phyloP scores from a whole-genome alignment of 2,113 vertebrate genomes.

The Halichoerus grypus region DNA sequence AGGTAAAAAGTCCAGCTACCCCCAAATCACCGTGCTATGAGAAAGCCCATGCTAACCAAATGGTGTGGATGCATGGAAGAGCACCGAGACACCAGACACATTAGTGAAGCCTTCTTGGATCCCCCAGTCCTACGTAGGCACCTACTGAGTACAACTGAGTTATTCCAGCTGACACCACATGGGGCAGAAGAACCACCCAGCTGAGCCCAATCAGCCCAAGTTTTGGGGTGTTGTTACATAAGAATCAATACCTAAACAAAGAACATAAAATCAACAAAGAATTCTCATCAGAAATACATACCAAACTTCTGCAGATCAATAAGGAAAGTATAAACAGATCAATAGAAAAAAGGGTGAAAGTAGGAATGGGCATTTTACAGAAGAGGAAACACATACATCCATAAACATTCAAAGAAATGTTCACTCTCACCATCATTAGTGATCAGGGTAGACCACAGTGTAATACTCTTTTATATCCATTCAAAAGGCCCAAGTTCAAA shows the following conservation, averaged over 20 bases:
- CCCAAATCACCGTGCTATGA: not conserved
- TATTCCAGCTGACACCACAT: not conserved
- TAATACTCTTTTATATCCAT: not conserved
- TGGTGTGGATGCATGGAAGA: not conserved
- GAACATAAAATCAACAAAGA: not conserved
- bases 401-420: not conserved
- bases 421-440: not conserved
- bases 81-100: rapidly evolving
- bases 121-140: not conserved
- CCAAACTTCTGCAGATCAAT: not conserved
- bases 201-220: not conserved
- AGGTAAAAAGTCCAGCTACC: not conserved
- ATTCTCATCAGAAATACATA: not conserved
- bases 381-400: not conserved
- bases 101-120: not conserved
- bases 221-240: not conserved
- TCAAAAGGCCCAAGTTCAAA: not conserved
- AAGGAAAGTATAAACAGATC: not conserved
- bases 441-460: not conserved
- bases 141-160: not conserved
- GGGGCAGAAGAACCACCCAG: not conserved
- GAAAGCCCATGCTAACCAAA: not conserved
- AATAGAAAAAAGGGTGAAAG: not conserved
- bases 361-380: not conserved
- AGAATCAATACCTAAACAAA: not conserved